Conservation (phyloP, 1,140 invertebrate species). For the Holotrichia oblita region DNA sequence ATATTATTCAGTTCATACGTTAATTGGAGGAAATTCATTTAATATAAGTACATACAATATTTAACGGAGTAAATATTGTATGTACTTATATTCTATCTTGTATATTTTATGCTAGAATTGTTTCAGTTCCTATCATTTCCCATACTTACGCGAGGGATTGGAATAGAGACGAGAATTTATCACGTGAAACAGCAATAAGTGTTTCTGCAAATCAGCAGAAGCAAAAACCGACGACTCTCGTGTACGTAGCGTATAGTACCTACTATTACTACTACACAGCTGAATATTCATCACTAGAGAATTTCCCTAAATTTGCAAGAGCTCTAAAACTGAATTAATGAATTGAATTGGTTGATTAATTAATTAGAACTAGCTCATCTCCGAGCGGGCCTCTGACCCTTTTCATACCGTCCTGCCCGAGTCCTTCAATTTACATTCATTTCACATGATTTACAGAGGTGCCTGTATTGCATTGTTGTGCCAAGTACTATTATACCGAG, state of each 20-base stretch:
- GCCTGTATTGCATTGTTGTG: constrained; percentile 39
- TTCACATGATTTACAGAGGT: constrained; percentile 42
- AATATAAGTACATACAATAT: no score
- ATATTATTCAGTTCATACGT: no score
- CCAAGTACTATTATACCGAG: constrained; percentile 39
- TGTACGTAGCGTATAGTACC: not conserved
- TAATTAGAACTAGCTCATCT: constrained; percentile 60
- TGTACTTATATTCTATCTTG: no score
- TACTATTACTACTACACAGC: constrained; percentile 41
- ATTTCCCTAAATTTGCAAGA: constrained; percentile 59
- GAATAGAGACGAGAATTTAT: not conserved
- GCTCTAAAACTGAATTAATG: constrained; percentile 58
- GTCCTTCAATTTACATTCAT: constrained; percentile 57
- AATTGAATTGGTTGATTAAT: constrained; percentile 61
- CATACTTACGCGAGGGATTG: not conserved
- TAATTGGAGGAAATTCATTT: no score
- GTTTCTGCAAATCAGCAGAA: constrained; percentile 39
- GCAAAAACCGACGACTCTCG: constrained; percentile 30
- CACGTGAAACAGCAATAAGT: constrained; percentile 21
- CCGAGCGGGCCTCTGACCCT: constrained; percentile 51
- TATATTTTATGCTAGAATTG: not conserved
- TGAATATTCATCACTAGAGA: constrained; percentile 57
- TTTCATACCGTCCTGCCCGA: constrained; percentile 52
- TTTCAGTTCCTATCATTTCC: not conserved
- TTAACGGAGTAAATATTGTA: no score